These are phyloP conservation scores for Ispidina lecontei DNA, from an alignment of 2,797 vertebrate genomes.

Conservation along the genomic window DNA sequence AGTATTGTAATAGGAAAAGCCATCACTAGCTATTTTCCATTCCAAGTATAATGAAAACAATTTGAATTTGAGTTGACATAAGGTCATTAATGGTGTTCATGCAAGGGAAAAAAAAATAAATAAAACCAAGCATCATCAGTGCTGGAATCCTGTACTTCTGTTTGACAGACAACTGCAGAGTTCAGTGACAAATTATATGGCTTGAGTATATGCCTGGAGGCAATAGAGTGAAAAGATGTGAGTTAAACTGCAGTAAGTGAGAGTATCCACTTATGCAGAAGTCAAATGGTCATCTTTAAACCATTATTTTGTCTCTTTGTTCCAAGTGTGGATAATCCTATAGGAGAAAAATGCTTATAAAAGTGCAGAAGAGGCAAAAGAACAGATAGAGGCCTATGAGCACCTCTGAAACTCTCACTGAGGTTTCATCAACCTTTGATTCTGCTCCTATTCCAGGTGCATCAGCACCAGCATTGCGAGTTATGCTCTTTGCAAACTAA, in stretches of 20 bases:
- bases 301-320: background rate
- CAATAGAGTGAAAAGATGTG: background rate
- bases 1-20: background rate
- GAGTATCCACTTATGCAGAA: background rate
- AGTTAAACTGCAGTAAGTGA: background rate
- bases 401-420: background rate
- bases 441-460: background rate
- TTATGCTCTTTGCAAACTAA: background rate
- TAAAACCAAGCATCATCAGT: background rate
- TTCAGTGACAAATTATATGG: background rate
- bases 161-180: background rate
- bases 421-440: background rate
- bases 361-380: background rate
- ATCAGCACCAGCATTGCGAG: background rate
- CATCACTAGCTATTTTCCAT: background rate
- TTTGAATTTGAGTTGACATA: background rate
- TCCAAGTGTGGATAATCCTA: background rate
- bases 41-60: background rate
- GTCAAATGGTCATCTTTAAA: background rate
- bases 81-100: rapidly evolving
- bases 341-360: background rate
- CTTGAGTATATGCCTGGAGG: background rate
- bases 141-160: background rate
- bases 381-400: background rate
- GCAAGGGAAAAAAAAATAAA: background rate